Base-by-base conservation (phyloP, 2,888 invertebrate genomes). In the Eustalomyia histrio region DNA sequence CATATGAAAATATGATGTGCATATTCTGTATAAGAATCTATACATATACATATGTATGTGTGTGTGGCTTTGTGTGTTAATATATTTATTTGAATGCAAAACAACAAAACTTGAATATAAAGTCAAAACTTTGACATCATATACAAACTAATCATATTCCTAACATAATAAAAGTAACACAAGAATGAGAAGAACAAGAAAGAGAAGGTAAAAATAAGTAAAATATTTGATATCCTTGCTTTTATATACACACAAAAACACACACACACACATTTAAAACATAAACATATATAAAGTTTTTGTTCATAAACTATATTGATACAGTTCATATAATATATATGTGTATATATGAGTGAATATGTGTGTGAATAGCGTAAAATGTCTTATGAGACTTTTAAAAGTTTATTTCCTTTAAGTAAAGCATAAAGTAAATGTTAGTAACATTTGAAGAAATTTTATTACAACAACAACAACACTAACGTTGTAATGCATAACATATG, bases 81-180 rank as follows among this genome's bases (percentile, higher is more conserved):
- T 16, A 61, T 35, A 76, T 61, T 68, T 75, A 68, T 68, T 63
- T 55, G 50, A 69, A 63, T 57, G 39, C 53, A 16, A 52, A 75
- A 75, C 53, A 75, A 61, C 33, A 73, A 29, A 65, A 63, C 57
- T 72, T 67, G 24, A 76, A 63, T 65, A 55, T 67, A 63, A 80
- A 72, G 29, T 76, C 67, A 72, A 67, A 75, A 75, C 79, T 79
- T 76, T 76, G 71, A 76, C 75, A 76, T 72, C 75, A 63, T 67
- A 80, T 73, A 69, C 61, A 76, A 76, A 80, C 80, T 79, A 80
- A 72, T 76, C 71, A 72, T 72, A 65, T 79, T 69, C 29, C 50
- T 35, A 76, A 69, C 35, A 69, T 69, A 63, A 64, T 50, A 69
- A 63, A 2, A 76, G 57, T 17, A 69, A 69, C 57, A 57, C 33